A percentile compares a stretch with the other conserved stretches of the same genome.
Evolutionary conservation across 1,140 invertebrate genomes (phyloP).

Genomic region (Brachionus rotundiformis): DNA sequence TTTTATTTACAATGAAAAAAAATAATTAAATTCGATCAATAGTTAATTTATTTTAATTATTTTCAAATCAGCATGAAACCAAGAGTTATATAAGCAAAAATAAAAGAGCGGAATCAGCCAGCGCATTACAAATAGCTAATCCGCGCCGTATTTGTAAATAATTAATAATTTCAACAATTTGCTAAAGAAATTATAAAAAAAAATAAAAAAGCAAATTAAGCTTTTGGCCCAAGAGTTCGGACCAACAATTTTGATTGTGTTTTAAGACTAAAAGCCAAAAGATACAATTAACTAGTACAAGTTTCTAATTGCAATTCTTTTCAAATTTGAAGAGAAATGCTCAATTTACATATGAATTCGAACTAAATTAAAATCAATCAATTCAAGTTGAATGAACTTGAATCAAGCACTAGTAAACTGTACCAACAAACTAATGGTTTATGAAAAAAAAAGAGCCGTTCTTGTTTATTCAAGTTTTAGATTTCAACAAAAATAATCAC

Average conservation of each 20-base stretch:
- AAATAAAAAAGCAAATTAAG: neutral
- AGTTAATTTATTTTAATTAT: constrained; percentile 23
- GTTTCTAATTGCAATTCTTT: constrained; percentile 19
- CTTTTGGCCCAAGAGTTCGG: neutral
- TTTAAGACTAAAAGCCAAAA: neutral
- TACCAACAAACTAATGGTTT: neutral
- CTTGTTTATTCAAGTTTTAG: neutral
- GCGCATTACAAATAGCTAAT: neutral
- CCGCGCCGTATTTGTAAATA: neutral
- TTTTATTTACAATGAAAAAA: neutral
- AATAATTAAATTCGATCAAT: constrained; percentile 12
- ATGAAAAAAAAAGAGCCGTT: neutral
- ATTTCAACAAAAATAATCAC: neutral
- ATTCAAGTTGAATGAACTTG: constrained; percentile 7
- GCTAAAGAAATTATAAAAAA: neutral
- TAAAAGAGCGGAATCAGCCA: neutral
- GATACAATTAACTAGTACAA: constrained; percentile 15
- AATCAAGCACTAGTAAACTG: neutral
- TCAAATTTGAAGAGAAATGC: neutral
- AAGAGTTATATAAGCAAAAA: neutral
- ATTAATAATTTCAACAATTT: neutral
- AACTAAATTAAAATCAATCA: constrained; percentile 21
- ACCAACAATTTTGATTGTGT: neutral
- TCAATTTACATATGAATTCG: constrained; percentile 10
- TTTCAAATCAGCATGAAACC: constrained; percentile 6